A percentile compares a stretch with the other conserved stretches of the same genome.
phyloP scores from a whole-genome alignment of 2,888 invertebrate genomes.

The Zele albiditarsus region DNA sequence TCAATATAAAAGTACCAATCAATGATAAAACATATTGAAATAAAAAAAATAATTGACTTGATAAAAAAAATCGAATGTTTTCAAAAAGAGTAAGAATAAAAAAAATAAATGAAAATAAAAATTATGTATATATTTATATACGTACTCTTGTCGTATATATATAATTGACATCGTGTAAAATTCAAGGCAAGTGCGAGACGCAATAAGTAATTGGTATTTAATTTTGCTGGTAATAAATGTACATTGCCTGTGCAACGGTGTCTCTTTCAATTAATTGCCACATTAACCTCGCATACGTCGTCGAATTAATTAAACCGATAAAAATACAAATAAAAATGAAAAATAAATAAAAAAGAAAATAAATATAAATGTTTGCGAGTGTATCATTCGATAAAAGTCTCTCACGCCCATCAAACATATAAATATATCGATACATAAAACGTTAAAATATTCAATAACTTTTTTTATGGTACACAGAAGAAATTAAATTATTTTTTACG shows the following conservation, averaged over 20 bases:
- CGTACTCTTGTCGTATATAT: neutral
- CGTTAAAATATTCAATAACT: slow-evolving; percentile 7
- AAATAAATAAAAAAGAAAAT: neutral
- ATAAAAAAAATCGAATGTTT: too few species aligned
- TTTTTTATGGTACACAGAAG: neutral
- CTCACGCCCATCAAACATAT: neutral
- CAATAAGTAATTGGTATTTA: neutral
- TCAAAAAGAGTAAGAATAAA: neutral
- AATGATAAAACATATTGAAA: too few species aligned
- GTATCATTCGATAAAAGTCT: too few species aligned
- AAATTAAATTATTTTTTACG: slow-evolving; percentile 34
- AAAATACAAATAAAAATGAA: neutral
- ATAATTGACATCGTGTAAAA: neutral
- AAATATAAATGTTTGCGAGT: neutral
- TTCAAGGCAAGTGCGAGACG: slow-evolving; percentile 1
- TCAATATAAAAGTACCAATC: too few species aligned
- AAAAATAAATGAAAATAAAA: too few species aligned
- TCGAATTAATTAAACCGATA: neutral
- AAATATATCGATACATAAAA: neutral
- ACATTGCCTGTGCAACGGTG: neutral
- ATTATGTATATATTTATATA: neutral
- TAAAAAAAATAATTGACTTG: too few species aligned
- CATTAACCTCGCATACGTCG: neutral
- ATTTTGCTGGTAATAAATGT: neutral
- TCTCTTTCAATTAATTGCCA: slow-evolving; percentile 1